Evolutionary conservation across 2,113 vertebrate species (phyloP), one percentile per base, ranked within the genome.

Genomic region (Holacanthus passer): DNA sequence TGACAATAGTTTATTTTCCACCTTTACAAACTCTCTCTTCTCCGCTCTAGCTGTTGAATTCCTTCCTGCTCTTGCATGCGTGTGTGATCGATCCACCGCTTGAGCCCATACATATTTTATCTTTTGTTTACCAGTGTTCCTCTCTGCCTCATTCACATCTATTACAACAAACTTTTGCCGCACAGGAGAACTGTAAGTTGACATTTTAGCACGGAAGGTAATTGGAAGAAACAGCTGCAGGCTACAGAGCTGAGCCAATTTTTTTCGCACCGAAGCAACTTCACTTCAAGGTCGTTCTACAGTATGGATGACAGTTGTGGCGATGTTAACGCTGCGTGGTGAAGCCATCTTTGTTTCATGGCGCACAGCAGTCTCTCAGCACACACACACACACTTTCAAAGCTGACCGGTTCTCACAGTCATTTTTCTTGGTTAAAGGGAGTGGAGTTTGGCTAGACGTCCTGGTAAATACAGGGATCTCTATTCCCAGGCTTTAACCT

Each of bases 161-260:
- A 69, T 62, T 69, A 37, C 24, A 19, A 29, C 35, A 67, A 45
- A 74, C 47, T 27, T 62, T 17, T 48, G 29, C 29, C 48, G 56
- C 55, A 20, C 37, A 24, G 39, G 29, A 71, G 73, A 48, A 58
- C n/a, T 41, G 39, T 50, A 32, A 41, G 12, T 39, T 73, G 58
- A 41, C 41, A 50, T 65, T 58, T 77, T 50, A 65, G 50, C 4
- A 59, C 17, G 4, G 14, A 55, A 65, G 58, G 22, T 77, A 65
- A 71, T 65, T 71, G 59, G 60, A 29, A 43, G 52, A 59, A 56
- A 76, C 29, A 37, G 29, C 65, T 82, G 58, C 37, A 31, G 58
- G 58, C 48, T n/a, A 50, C 20, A 39, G 39, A 70, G 35, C 53
- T 75, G 27, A 75, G 35, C 27, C 32, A 78, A 13, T 73, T 78